Conservation (phyloP, 2,888 invertebrate genomes). For the Agrochola lychnidis region DNA sequence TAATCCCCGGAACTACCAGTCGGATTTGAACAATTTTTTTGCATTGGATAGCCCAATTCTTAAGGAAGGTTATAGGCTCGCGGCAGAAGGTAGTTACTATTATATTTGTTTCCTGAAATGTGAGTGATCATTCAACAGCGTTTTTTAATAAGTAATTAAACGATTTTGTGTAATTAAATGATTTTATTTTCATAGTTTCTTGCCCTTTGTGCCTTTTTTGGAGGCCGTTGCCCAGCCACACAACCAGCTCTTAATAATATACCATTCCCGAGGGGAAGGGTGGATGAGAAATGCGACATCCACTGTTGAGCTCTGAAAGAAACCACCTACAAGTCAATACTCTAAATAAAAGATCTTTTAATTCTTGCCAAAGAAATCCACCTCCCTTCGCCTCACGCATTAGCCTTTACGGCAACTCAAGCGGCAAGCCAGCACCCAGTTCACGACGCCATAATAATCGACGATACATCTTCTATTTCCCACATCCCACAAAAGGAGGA, state of each 20-base stretch:
- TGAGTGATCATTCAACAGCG: too few relatives aligned
- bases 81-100: too few relatives aligned
- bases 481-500: constrained; percentile 75
- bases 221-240: not conserved
- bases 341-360: not conserved
- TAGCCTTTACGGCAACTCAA: constrained; percentile 37
- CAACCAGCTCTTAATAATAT: not conserved
- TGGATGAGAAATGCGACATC: too few relatives aligned
- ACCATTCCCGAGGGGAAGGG: not conserved
- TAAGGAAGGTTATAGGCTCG: too few relatives aligned
- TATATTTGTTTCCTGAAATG: too few relatives aligned
- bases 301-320: not conserved
- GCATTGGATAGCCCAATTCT: too few relatives aligned
- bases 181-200: not conserved
- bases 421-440: constrained; percentile 54
- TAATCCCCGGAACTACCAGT: too few relatives aligned
- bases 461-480: constrained; percentile 67
- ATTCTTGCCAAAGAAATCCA: not conserved
- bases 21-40: too few relatives aligned
- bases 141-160: not conserved
- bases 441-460: constrained; percentile 59
- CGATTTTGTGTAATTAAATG: too few relatives aligned
- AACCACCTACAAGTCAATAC: not conserved
- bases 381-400: not conserved
- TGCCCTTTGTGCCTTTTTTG: not conserved